phyloP scores from a whole-genome alignment of 2,113 vertebrate genomes.

The Kryptolebias marmoratus region DNA sequence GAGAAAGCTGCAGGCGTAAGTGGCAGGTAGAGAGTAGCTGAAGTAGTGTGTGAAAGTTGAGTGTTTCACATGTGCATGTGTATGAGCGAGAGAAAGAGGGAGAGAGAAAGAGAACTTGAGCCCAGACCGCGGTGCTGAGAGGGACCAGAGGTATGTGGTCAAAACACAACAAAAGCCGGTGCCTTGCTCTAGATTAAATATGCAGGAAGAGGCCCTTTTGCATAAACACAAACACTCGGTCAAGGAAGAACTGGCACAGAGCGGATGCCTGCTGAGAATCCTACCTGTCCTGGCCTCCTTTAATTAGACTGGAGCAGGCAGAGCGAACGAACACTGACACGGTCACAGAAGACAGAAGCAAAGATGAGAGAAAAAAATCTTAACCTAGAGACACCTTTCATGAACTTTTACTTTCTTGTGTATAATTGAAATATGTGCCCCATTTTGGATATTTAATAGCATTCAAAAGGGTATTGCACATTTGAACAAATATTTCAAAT shows the following conservation, averaged over 20 bases:
- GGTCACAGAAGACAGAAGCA: conserved; percentile 42
- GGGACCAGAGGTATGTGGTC: conserved; percentile 94
- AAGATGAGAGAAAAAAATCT: background rate
- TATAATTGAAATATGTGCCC: background rate
- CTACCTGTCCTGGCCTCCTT: conserved; percentile 88
- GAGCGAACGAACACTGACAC: conserved; percentile 62
- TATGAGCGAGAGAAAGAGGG: conserved; percentile 19
- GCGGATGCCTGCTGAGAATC: conserved; percentile 88
- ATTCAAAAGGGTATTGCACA: background rate
- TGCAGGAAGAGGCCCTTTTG: conserved; percentile 96
- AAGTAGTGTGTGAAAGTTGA: conserved; percentile 48
- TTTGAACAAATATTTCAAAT: background rate
- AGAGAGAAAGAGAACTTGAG: conserved; percentile 39
- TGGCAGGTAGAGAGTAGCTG: conserved; percentile 54
- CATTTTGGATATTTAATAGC: background rate
- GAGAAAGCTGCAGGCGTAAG: conserved; percentile 49
- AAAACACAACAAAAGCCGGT: conserved; percentile 97
- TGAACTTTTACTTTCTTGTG: conserved; percentile 6
- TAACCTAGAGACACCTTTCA: conserved; percentile 29
- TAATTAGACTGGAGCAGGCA: conserved; percentile 69
- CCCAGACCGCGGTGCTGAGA: conserved; percentile 82
- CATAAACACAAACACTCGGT: conserved; percentile 99
- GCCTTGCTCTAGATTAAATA: conserved; percentile 95
- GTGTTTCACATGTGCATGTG: conserved; percentile 17
- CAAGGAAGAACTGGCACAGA: conserved; percentile 92